A percentile compares a stretch with the other conserved stretches of the same genome.
phyloP scores from a whole-genome alignment of 2,888 invertebrate genomes.

The Drosophila trichaetosa region DNA sequence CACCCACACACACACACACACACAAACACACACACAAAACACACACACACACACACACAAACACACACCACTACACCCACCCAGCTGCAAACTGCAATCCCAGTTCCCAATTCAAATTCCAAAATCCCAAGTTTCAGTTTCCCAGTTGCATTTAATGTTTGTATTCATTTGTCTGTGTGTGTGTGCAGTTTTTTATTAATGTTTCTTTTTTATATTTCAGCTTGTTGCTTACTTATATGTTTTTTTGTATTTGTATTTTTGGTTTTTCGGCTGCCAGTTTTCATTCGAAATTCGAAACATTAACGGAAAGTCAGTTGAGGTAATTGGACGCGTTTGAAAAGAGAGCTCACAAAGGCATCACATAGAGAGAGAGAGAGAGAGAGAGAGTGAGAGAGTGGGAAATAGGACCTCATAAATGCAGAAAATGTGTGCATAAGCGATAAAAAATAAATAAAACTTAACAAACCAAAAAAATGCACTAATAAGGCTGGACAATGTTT shows the following conservation, averaged over 20 bases:
- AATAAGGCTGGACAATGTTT: not conserved
- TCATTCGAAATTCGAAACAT: conserved; percentile 71
- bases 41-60: conserved; percentile 10
- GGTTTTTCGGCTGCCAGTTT: conserved; percentile 63
- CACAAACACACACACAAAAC: conserved; percentile 24
- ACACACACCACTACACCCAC: conserved; percentile 18
- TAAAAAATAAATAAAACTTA: not conserved
- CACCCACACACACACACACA: conserved; percentile 31
- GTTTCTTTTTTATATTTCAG: conserved; percentile 14
- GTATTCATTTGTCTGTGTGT: not conserved
- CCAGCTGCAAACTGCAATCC: conserved; percentile 31
- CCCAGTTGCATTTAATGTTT: conserved; percentile 17
- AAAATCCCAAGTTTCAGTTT: conserved; percentile 17
- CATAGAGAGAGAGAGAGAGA: not conserved
- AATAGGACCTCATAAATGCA: not conserved
- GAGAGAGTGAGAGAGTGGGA: not conserved
- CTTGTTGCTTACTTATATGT: conserved; percentile 12
- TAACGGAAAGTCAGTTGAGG: conserved; percentile 75
- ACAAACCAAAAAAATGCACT: not conserved
- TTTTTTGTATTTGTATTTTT: conserved; percentile 49
- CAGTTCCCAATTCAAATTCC: conserved; percentile 22
- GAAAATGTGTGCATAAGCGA: conserved; percentile 1
- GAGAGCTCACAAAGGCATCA: conserved; percentile 25
- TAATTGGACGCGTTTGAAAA: conserved; percentile 76
- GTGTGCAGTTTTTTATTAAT: conserved; percentile 7